Base-by-base conservation (phyloP, 2,113 vertebrate genomes). In the Chaenogobius annularis region DNA sequence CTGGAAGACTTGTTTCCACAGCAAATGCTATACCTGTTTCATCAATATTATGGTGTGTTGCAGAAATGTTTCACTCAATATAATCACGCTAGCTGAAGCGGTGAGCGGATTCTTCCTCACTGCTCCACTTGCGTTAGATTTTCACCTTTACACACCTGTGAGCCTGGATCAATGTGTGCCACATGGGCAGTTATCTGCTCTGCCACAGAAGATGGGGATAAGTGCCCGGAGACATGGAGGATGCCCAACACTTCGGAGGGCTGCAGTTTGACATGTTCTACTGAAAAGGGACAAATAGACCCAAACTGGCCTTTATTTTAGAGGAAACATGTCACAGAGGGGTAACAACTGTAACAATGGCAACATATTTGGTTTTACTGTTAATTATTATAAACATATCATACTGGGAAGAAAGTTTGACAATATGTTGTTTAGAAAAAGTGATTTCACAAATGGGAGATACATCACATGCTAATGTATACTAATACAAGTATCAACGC, bases 141-240 rank as follows among this genome's bases (percentile, higher is more conserved):
- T 44, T 69, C 59, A 81, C 54, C 58, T 75, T 70, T 64, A 55
- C 73, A 73, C 64, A 55, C 54, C 19, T 62, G 19, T 67, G 54
- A 55, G 73, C 10, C 14, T 59, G 65, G 70, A 70, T 68, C 69
- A 68, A 55, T 61, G 46, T 46, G 19, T 56, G 48, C 54, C 22
- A 56, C 7, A 3, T 44, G 3, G 47, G 65, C 10, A 10, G 50
- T 10, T 17, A 71, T 61, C 69, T 37, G 66, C 47, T 75, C 19
- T 3, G 10, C 5, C 43, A 40, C 67, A 55, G 48, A 66, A 9
- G 35, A 65, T 15, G 14, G 26, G 52, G 31, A 46, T 66, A 52
- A 48, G 13, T 52, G 43, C 22, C 48, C 66, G 47, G 37, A 73
- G 64, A n/a, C 63, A 59, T 68, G 74, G 7, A 78, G 43, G 58